Conservation (phyloP, 2,888 invertebrate genomes). For the Oligia latruncula region DNA sequence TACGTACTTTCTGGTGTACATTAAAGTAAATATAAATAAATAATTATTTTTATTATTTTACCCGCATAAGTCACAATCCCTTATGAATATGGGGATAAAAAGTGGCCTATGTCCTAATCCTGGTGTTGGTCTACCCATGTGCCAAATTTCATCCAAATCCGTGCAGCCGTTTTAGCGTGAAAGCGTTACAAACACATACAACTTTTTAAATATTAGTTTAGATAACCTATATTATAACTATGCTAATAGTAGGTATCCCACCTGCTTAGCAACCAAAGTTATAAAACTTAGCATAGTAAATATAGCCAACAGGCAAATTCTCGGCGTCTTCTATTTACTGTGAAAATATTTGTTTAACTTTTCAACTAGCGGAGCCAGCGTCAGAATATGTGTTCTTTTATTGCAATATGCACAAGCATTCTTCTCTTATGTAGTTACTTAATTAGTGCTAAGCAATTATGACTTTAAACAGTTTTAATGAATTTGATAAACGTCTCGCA, state of each 20-base stretch:
- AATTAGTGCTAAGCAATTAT: conserved; percentile 36
- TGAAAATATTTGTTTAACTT: conserved; percentile 42
- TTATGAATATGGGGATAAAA: neutral
- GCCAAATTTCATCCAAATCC: neutral
- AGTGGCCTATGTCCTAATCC: no score
- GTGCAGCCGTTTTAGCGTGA: neutral
- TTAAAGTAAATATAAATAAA: neutral
- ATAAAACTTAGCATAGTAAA: conserved; percentile 14
- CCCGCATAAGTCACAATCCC: no score
- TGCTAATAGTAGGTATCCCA: no score
- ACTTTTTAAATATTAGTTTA: neutral
- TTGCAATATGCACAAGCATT: conserved; percentile 34
- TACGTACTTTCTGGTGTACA: no score
- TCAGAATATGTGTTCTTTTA: conserved; percentile 23
- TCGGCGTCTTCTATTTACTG: conserved; percentile 16
- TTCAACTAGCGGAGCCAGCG: conserved; percentile 8
- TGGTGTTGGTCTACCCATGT: neutral
- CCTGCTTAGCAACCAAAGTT: conserved; percentile 34
- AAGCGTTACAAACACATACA: neutral
- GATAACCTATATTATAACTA: no score
- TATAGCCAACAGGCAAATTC: conserved; percentile 12
- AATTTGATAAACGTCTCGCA: conserved; percentile 9
- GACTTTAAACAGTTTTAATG: conserved; percentile 5
- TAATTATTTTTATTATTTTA: neutral
- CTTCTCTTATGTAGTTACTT: conserved; percentile 6